phyloP scores from a whole-genome alignment of 2,113 vertebrate species.

The Nycticebus coucang region DNA sequence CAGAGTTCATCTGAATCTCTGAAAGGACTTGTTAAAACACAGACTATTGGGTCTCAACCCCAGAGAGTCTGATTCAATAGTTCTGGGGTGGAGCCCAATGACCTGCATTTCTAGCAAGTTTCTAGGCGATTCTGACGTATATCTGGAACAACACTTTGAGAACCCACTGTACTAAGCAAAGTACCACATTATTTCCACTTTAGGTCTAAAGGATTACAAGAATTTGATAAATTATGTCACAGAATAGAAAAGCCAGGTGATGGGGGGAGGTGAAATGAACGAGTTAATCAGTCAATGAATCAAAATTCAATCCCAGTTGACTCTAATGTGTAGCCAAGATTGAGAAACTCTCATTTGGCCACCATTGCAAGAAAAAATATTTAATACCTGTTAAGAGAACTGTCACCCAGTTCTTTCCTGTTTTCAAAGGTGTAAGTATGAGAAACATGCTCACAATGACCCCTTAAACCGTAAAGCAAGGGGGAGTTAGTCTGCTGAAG shows the following conservation, averaged over 20 bases:
- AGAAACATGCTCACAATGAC: background rate
- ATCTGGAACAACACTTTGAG: background rate
- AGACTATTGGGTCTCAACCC: fast-evolving
- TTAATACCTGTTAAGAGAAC: background rate
- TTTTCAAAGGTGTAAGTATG: background rate
- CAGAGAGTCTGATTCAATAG: background rate
- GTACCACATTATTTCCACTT: background rate
- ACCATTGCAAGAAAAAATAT: background rate
- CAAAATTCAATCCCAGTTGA: background rate
- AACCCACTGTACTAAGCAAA: background rate
- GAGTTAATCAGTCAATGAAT: too few relatives aligned
- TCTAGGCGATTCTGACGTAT: background rate
- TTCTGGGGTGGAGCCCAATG: background rate
- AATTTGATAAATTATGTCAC: background rate
- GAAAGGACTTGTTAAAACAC: background rate
- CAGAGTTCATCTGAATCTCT: background rate
- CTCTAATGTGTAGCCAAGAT: background rate
- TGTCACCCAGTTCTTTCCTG: background rate
- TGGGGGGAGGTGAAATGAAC: too few relatives aligned
- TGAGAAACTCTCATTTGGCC: background rate
- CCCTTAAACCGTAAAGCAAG: background rate
- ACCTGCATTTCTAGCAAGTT: background rate
- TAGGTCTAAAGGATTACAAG: background rate
- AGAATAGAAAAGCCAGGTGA: background rate
- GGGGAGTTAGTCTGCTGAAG: background rate